Base-by-base conservation (phyloP, 2,888 invertebrate species). In the Pycnomerus fuliginosus region DNA sequence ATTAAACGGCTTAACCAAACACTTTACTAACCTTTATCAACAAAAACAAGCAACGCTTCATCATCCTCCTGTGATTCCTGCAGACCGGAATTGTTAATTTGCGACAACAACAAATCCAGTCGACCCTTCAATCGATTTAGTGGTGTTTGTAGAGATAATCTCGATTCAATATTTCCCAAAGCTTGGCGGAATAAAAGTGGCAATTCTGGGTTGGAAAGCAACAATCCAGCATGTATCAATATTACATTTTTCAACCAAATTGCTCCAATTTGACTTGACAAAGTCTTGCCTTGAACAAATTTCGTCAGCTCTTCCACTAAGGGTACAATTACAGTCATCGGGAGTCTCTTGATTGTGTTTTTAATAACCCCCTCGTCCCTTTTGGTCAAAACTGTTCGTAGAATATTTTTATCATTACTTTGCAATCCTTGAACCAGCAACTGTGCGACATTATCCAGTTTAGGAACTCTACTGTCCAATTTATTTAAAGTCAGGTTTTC, bases 381-480 rank as follows among this genome's bases (percentile, higher is more conserved):
- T 32, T 78, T 80, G 27, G 77, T 76, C 1, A 95, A 73, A 1
- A 93, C 92, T 37, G 80, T 82, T 51, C 80, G 75, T 16, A 95
- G 72, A 58, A 94, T 80, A 27, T 71, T 76, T 48, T 77, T 79
- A 65, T 96, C 92, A 61, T 85, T 85, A 61, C 93, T 94, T 59
- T 90, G 90, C 17, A 96, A 71, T 0, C 90, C 93, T 69, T 89
- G 94, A 38, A 90, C 76, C 4, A 95, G 71, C 4, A 94, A 74
- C 50, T 89, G 87, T 1, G 87, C 86, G 60, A 91, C 77, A 70
- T 90, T 92, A 62, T 87, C 83, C 1, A 77, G 75, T 47, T 76
- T 76, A 2, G 80, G 76, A n/a, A 74, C 72, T 51, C 76, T 76
- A 29, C 77, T 74, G 3, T 76, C 75, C 2, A 71, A 62, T 28